Base-by-base conservation (phyloP, 1,140 invertebrate genomes). In the Drosophila kohkoa region DNA sequence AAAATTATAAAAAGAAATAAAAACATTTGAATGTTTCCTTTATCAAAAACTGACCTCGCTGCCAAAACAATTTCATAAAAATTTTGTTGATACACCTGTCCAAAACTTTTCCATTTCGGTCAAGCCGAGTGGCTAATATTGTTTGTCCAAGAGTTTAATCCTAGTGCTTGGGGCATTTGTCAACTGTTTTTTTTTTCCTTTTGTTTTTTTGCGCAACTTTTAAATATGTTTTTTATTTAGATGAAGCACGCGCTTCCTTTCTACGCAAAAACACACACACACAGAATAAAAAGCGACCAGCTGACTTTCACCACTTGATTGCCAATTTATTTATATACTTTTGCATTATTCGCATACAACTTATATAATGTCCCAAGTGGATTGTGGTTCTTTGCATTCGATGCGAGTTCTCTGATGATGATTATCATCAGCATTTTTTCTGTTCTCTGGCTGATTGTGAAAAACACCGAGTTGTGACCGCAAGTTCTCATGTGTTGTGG, bases 331-430 rank as follows among this genome's bases (percentile, higher is more conserved):
- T 38, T 45, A 51, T 49, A 66, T 16, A 43, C 41, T 43, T 43
- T n/a, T n/a, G 41, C 5, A 65, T 55, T 6, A 46, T 32, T 49
- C 52, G 7, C 30, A 48, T 60, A 32, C 43, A 30, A 57, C 35
- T 13, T 65, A 46, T 30, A 35, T 62, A 79, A 68, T 69, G 64
- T 81, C 75, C 66, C 79, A 64, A 81, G 69, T 79, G 75, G 70
- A 60, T 75, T 82, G 63, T 59, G 35, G 16, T 52, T 52, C 45
- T n/a, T 28, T 28, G 25, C 10, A 58, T 41, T 43, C 38, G 13
- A 52, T 2, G 30, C n/a, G 13, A 11, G 46, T 13, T 43, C 57
- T 38, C 10, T 30, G 32, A 60, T 69, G 32, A 60, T 69, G 28
- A 52, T 62, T 52, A 69, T 51, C 46, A 69, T 62, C 63, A 30